Evolutionary conservation across 2,797 vertebrate genomes (phyloP).

Genomic region (Sebastes reedi): DNA sequence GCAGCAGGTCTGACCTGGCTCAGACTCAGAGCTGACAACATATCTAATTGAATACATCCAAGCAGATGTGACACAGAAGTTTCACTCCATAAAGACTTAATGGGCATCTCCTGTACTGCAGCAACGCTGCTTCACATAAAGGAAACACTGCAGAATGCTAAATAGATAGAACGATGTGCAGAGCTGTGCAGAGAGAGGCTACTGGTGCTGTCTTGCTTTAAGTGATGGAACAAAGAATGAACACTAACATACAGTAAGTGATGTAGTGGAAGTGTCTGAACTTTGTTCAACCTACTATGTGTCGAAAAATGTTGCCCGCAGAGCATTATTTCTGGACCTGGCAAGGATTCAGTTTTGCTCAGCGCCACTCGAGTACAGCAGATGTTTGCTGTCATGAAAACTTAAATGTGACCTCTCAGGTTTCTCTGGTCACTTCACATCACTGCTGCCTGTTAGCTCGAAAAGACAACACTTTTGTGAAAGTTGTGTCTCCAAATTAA

Average conservation of each 20-base stretch:
- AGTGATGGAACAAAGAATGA: too few species aligned
- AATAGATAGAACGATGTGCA: neutral
- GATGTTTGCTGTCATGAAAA: conserved; percentile 27
- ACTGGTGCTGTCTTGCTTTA: too few species aligned
- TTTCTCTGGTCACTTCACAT: neutral
- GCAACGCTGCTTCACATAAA: neutral
- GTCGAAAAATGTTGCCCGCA: neutral
- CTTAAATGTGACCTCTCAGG: conserved; percentile 3
- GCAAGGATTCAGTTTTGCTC: conserved; percentile 20
- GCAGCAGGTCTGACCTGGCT: conserved; percentile 1
- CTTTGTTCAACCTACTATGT: neutral
- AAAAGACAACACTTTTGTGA: neutral
- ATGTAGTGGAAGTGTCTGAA: neutral
- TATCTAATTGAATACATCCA: neutral
- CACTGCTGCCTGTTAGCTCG: neutral
- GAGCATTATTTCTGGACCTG: neutral
- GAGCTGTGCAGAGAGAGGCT: neutral
- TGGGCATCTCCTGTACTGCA: neutral
- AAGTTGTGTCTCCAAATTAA: neutral
- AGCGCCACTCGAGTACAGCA: neutral
- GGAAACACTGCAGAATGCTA: neutral
- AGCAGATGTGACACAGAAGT: conserved; percentile 2
- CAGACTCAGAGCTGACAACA: neutral
- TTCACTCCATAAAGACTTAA: neutral
- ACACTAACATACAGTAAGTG: too few species aligned